These are phyloP conservation scores for Dasypus novemcinctus DNA, from an alignment of 2,113 vertebrate genomes.

Conservation along the genomic window DNA sequence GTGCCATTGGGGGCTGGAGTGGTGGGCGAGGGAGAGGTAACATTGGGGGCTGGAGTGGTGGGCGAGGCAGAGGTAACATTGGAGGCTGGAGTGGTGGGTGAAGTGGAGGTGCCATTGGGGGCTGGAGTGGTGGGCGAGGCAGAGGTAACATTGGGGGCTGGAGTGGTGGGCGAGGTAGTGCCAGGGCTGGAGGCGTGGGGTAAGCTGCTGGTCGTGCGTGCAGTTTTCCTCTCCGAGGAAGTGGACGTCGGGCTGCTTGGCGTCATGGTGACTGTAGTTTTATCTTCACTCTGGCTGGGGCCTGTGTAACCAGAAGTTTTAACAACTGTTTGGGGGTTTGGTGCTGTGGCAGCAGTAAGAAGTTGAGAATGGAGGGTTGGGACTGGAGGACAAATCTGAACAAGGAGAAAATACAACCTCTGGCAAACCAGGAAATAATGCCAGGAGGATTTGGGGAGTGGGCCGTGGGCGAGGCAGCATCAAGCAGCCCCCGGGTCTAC, in stretches of 20 bases:
- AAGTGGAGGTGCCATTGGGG: no score
- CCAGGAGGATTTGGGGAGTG: neutral
- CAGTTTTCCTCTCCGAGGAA: neutral
- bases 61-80: accelerated
- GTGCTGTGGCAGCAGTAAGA: accelerated
- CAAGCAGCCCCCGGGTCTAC: neutral
- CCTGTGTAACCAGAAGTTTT: neutral
- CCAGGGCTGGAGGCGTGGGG: neutral
- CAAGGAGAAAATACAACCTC: neutral
- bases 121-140: accelerated
- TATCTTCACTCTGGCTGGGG: neutral
- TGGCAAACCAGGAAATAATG: neutral
- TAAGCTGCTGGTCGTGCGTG: neutral
- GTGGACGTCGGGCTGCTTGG: neutral
- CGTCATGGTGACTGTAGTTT: neutral
- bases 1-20: no score
- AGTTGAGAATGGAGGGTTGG: neutral
- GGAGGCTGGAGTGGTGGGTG: no score
- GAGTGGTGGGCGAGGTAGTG: accelerated
- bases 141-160: accelerated
- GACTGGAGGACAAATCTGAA: neutral
- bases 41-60: accelerated
- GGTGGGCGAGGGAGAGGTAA: no score
- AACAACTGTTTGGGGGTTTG: accelerated
- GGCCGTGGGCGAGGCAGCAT: neutral